Evolutionary conservation across 2,113 vertebrate species (phyloP), one percentile per base, ranked within the genome.

Genomic region (Fregetta grallaria): DNA sequence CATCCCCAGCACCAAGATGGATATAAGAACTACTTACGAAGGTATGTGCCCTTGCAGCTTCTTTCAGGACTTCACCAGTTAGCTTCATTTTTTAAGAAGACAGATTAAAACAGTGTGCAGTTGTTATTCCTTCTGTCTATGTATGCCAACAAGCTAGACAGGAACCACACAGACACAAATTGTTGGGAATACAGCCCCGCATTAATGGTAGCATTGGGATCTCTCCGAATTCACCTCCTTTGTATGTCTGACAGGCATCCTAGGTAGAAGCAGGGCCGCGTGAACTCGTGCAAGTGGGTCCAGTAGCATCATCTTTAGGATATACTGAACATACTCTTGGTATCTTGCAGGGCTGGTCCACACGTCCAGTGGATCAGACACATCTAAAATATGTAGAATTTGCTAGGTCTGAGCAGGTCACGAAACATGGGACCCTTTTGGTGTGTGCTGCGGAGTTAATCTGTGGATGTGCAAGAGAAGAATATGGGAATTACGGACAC

Each of bases 11-110:
- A 55, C 86, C 70, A 98, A 95, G 87, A 97, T 96, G 97, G 89
- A 96, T 47, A 80, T 67, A 85, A 56, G 89, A 78, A 97, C 97
- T 40, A 97, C 97, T 22, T 98, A 97, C 3, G 70, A 97, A 97
- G 95, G 98, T 98, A 97, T 56, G 89, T 66, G 36, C 11, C n/a
- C 27, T 80, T 68, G 17, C 5, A 59, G 7, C 30, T 74, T 47
- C 32, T 68, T 78, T 70, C 49, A 81, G 40, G 5, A 45, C 15
- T 85, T 87, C 23, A 86, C 18, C 29, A n/a, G 11, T 44, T 44
- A 87, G 20, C 10, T 59, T 63, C 2, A 30, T 55, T 63, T 84
- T 87, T 66, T 13, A 82, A 81, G 49, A 77, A 29, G 5, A 63
- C 23, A 36, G 34, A 61, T 55, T 36, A 32, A 70, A 84, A 73